Evolutionary conservation across 1,140 invertebrate genomes (phyloP), one percentile per base, ranked within the genome.

Genomic region (Euwallacea fornicatus): DNA sequence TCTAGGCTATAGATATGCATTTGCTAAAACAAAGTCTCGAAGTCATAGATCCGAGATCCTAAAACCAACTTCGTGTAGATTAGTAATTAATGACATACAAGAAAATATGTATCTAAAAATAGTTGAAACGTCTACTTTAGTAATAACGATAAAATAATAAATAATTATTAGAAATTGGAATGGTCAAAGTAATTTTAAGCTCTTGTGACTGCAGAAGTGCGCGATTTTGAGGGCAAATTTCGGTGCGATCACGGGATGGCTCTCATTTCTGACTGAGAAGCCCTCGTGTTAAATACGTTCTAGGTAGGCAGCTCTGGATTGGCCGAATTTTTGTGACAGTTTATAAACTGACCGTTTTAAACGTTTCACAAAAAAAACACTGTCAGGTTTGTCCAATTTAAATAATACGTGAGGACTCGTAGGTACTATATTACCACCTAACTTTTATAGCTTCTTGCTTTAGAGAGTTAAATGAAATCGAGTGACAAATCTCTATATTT

Each of bases 381-480:
- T 53, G 54, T 33, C 43, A 41, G 55, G 54, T 61, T 69, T 69
- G 53, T 61, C 69, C 43, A 60, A 21, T 63, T 69, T 69, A 50
- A 55, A 56, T 15, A 54, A 46, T 13, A 56, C 16, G 53, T 55
- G 63, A 72, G 42, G 64, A 72, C 58, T 47, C 50, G 7, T 56
- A 68, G 65, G 61, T 68, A 72, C 55, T 72, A 65, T 71, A 72
- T 71, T 71, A 71, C 56, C 59, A 71, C 69, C 69, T 63, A 63
- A 60, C 50, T 73, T 76, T 76, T 65, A 71, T 69, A 74, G 74
- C 75, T 76, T 76, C 59, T 74, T 76, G 74, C 75, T 68, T 74
- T 76, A 76, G 75, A 73, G 73, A 74, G 75, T 75, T 75, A 62
- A 64, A 63, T 15, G 16, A 53, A 67, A 71, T 68, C 54, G 53